Percentiles rank a stretch among this genome's conserved stretches.
Conservation (phyloP, 2,888 invertebrate species). For the Lathronympha strigana region DNA sequence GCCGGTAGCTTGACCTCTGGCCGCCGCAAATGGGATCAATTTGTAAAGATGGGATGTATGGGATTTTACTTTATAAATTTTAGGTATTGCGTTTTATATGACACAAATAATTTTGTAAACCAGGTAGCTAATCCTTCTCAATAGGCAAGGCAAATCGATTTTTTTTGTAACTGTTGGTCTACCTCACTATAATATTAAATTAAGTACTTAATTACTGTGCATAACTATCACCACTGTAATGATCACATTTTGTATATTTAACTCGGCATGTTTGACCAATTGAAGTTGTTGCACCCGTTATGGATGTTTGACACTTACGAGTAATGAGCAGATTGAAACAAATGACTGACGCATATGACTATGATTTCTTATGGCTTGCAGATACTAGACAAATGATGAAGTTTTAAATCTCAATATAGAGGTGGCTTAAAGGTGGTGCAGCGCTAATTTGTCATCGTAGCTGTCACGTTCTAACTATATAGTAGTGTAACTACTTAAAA, state of each 20-base stretch:
- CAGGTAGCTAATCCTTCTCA: too few species aligned
- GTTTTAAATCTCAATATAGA: too few species aligned
- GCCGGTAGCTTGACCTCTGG: background rate
- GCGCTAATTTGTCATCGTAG: too few species aligned
- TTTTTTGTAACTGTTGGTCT: too few species aligned
- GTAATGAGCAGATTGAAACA: conserved; percentile 22
- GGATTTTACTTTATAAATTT: background rate
- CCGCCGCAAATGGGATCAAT: background rate
- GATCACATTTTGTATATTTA: conserved; percentile 16
- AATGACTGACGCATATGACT: conserved; percentile 14
- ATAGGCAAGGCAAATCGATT: too few species aligned
- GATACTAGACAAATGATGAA: background rate
- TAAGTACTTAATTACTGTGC: background rate
- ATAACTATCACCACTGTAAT: background rate
- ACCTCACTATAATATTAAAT: too few species aligned
- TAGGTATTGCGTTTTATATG: too few species aligned
- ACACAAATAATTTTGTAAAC: too few species aligned
- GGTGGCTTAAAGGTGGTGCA: too few species aligned
- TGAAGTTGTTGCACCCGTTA: conserved; percentile 16
- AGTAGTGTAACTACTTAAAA: too few species aligned
- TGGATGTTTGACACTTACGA: conserved; percentile 7
- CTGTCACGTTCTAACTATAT: too few species aligned
- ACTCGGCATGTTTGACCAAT: conserved; percentile 25
- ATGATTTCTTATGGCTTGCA: background rate
- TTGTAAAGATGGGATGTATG: conserved; percentile 3